Conservation (phyloP, 2,113 vertebrate species). For the Tautogolabrus adspersus region DNA sequence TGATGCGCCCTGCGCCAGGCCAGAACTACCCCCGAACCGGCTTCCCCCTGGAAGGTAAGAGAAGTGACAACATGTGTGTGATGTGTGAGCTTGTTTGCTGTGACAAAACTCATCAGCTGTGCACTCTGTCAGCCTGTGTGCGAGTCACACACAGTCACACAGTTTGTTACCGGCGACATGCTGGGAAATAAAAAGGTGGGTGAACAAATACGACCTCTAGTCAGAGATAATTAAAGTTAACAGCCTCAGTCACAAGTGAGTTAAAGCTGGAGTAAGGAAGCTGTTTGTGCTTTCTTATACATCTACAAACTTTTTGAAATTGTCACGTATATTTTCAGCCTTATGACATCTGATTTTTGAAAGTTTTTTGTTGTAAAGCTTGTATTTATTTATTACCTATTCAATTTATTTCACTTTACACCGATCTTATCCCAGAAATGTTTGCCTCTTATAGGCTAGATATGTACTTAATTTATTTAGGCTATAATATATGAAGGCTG, state of each 20-base stretch:
- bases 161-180: constrained; percentile 45
- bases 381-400: not conserved
- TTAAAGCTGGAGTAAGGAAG: not conserved
- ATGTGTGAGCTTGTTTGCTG: constrained; percentile 31
- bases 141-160: constrained; percentile 21
- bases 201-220: constrained; percentile 54
- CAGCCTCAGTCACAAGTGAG: constrained; percentile 32
- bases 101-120: constrained; percentile 28
- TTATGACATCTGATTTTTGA: not conserved
- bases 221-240: constrained; percentile 59
- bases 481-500: too few relatives aligned
- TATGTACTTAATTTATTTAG: too few relatives aligned
- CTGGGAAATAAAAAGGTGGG: constrained; percentile 57
- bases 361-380: not conserved
- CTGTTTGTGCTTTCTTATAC: not conserved
- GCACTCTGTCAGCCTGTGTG: constrained; percentile 22
- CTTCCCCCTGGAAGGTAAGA: constrained; percentile 97
- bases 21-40: constrained; percentile 97
- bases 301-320: not conserved
- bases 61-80: constrained; percentile 19
- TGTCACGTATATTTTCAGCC: not conserved
- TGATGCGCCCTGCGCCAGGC: constrained; percentile 96
- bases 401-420: not conserved
- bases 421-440: too few relatives aligned
- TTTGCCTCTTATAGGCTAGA: too few relatives aligned